Percentiles rank a stretch among this genome's conserved stretches.
phyloP scores from a whole-genome alignment of 2,888 invertebrate genomes.

The Pristionchus japonicus region DNA sequence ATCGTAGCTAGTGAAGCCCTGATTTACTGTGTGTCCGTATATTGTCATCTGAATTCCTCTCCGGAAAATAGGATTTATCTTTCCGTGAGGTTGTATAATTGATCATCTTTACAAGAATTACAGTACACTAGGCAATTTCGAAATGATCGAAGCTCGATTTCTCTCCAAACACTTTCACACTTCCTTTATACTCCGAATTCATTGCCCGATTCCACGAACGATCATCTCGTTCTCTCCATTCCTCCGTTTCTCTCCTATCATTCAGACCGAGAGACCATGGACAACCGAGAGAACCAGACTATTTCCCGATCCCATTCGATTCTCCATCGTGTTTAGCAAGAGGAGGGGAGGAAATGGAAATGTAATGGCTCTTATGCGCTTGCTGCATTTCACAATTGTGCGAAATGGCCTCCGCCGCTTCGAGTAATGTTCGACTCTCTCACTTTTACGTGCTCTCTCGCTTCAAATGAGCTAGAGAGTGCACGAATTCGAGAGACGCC shows the following conservation, averaged over 20 bases:
- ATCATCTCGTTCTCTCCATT: too few relatives aligned
- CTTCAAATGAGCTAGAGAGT: not conserved
- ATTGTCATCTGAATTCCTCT: too few relatives aligned
- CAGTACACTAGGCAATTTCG: too few relatives aligned
- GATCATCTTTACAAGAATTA: too few relatives aligned
- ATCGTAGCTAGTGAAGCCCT: too few relatives aligned
- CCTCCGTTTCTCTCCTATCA: too few relatives aligned
- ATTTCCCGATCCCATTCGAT: constrained; percentile 20
- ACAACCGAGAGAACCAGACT: too few relatives aligned
- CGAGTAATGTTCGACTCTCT: not conserved
- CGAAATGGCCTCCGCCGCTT: not conserved
- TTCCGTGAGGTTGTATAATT: too few relatives aligned
- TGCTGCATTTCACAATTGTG: constrained; percentile 31
- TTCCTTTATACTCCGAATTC: not conserved
- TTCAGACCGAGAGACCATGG: too few relatives aligned
- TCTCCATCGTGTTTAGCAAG: not conserved
- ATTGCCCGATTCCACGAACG: too few relatives aligned
- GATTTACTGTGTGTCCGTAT: too few relatives aligned
- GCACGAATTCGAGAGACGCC: not conserved
- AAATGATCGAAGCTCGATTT: not conserved
- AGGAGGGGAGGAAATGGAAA: constrained; percentile 2
- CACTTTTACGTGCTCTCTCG: not conserved
- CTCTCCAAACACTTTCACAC: not conserved
- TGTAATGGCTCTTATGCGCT: constrained; percentile 27
- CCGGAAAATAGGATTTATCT: too few relatives aligned